Percentiles rank a stretch among this genome's conserved stretches.
Evolutionary conservation across 1,140 invertebrate genomes (phyloP).

Genomic region (Chironomus striatipennis): DNA sequence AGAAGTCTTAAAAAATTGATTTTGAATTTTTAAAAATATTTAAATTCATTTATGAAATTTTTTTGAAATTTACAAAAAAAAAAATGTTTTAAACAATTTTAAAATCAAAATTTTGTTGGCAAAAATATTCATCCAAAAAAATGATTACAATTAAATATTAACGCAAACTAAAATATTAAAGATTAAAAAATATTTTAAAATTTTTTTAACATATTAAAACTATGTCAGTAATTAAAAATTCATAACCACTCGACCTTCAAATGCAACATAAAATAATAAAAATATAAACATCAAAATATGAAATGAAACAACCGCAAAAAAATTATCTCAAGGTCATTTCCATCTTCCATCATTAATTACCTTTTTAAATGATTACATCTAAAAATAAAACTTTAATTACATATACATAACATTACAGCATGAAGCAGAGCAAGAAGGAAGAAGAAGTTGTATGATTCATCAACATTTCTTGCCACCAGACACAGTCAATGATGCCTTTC

Average conservation of each 20-base stretch:
- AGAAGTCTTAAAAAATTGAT: too few species aligned
- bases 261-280: background rate
- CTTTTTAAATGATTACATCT: background rate
- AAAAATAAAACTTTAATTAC: constrained; percentile 15
- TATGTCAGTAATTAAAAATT: background rate
- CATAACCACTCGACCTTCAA: background rate
- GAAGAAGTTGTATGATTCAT: background rate
- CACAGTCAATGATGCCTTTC: background rate
- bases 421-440: too few species aligned
- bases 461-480: background rate
- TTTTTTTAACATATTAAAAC: background rate
- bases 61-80: too few species aligned
- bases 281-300: background rate
- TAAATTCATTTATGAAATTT: too few species aligned
- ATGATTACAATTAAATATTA: too few species aligned
- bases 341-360: constrained; percentile 8
- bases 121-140: too few species aligned
- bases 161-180: too few species aligned
- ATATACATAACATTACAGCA: background rate
- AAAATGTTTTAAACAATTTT: too few species aligned
- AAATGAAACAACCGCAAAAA: background rate
- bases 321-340: background rate
- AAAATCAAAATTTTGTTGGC: too few species aligned
- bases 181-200: too few species aligned
- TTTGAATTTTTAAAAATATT: too few species aligned